Evolutionary conservation across 2,113 vertebrate species (phyloP), one percentile per base, ranked within the genome.

Genomic region (Coturnix japonica): DNA sequence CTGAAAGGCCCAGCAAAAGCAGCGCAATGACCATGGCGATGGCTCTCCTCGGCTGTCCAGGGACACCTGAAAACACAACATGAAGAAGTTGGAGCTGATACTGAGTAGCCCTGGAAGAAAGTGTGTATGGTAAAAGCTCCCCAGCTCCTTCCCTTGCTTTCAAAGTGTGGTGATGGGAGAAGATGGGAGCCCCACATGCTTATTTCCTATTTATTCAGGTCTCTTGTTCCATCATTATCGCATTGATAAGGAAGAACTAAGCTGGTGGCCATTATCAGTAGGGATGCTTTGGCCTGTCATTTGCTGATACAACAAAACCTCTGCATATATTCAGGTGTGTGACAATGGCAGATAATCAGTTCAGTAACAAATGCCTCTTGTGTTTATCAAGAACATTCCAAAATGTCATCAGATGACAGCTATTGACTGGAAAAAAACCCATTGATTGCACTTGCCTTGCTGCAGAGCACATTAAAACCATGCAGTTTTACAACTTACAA

Each of bases 41-140:
- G 70, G 23, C 73, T 90, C 51, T 86, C 35, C 65, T 95, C 14
- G 5, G 79, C 63, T 85, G 91, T 96, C 97, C 97, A 92, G 96
- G 96, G 41, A 96, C 85, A 84, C 97, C 98, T 79, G 96, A 97
- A 95, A 98, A 98, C 6, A 97, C 87, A 87, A 63, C 2, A 1
- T 60, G 33, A 87, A 88, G 83, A 76, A 60, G 28, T 41, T 4
- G 11, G 12, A 31, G 43, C 63, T 66, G 77, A 21, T 53, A 84
- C 63, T 25, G 60, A 69, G 18, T 53, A 25, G 56, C 46, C 57
- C 75, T 30, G 6, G 26, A 66, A 47, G 22, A 89, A 75, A 21
- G 5, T 5, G 43, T 30, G 28, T 1, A 0, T 31, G 20, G 30
- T 59, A 44, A 56, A 90, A 78, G 14, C 12, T 59, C n/a, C 28